phyloP scores from a whole-genome alignment of 1,140 invertebrate species.

The Diachasma alloeum region DNA sequence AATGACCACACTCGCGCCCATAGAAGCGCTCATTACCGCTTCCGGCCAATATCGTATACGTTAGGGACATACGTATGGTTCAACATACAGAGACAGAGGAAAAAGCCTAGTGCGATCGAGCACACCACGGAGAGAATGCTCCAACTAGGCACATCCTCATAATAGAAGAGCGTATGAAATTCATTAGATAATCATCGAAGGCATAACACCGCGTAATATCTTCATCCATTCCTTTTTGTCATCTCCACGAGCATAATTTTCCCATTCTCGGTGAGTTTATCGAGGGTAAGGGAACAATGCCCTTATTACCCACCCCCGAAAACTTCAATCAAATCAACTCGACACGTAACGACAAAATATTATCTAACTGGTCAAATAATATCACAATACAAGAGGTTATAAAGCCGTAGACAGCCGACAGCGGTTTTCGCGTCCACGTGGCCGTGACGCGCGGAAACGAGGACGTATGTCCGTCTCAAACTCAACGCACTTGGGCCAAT shows the following conservation, averaged over 20 bases:
- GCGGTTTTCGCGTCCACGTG: slow-evolving; percentile 21
- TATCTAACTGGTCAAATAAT: background rate
- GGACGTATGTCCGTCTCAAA: slow-evolving; percentile 23
- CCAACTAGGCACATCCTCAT: slow-evolving; percentile 60
- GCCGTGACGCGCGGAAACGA: slow-evolving; percentile 21
- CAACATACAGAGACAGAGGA: slow-evolving; percentile 11
- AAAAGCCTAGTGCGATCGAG: slow-evolving; percentile 36
- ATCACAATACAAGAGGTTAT: background rate
- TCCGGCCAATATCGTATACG: slow-evolving; percentile 30
- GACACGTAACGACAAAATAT: background rate
- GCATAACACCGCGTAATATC: slow-evolving; percentile 41
- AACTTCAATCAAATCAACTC: too few relatives aligned
- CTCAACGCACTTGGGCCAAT: slow-evolving; percentile 6
- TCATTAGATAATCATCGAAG: slow-evolving; percentile 49
- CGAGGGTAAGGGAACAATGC: too few relatives aligned
- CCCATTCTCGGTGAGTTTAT: too few relatives aligned
- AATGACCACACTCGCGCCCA: slow-evolving; percentile 30
- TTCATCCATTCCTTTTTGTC: background rate
- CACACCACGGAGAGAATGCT: slow-evolving; percentile 37
- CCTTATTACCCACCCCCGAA: too few relatives aligned
- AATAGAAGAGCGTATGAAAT: slow-evolving; percentile 56
- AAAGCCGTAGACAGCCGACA: background rate
- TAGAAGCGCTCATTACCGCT: slow-evolving; percentile 37
- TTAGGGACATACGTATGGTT: slow-evolving; percentile 1
- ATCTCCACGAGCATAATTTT: too few relatives aligned